These are phyloP conservation scores for Oasisia sp. DNA, from an alignment of 2,888 invertebrate species.

Conservation along the genomic window DNA sequence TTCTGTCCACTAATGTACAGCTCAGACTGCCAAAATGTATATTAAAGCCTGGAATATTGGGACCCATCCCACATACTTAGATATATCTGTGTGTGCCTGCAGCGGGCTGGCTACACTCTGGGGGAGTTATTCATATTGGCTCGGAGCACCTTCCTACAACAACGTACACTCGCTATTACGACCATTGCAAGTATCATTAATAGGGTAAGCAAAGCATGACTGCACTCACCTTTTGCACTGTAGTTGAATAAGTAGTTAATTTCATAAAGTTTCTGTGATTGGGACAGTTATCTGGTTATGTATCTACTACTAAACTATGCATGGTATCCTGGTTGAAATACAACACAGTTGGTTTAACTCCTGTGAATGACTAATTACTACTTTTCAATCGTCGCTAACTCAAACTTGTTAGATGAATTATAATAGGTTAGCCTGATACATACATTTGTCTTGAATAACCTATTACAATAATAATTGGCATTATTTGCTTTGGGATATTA, in stretches of 20 bases:
- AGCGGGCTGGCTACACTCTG: constrained; percentile 83
- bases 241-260: no score
- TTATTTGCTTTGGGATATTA: no score
- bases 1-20: no score
- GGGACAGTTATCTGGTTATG: no score
- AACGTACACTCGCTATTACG: constrained; percentile 82
- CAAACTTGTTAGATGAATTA: background rate
- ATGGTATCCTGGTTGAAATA: no score
- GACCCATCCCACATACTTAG: no score
- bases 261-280: no score
- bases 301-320: no score
- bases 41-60: no score
- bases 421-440: background rate
- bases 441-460: background rate
- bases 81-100: constrained; percentile 17
- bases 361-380: background rate
- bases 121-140: constrained; percentile 87
- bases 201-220: constrained; percentile 57
- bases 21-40: no score
- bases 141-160: constrained; percentile 78
- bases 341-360: no score
- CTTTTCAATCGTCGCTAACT: background rate
- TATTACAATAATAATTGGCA: background rate
- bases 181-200: constrained; percentile 79
- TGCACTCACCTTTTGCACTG: no score